Evolutionary conservation across 2,113 vertebrate species (phyloP), one percentile per base, ranked within the genome.

Genomic region (Syngnathus floridae): DNA sequence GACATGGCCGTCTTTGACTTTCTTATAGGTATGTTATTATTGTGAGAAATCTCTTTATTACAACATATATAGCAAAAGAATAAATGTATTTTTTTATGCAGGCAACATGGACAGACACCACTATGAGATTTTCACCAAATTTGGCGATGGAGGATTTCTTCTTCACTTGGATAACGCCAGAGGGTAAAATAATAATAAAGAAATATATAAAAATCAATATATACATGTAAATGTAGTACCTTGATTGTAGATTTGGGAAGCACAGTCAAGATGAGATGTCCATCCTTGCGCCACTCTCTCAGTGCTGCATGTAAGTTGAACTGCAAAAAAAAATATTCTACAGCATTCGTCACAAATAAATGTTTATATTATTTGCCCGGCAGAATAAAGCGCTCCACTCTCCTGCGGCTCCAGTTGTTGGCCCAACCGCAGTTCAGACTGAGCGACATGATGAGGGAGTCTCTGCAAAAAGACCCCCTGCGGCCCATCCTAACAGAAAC

Each of bases 1-100:
- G 97, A 99, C 92, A 97, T 99, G 96, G 93, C 95, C 69, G 84
- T 98, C 76, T 99, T 99, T 5, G 97, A 99, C 89, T 99, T 98
- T 86, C 84, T 99, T 0, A 98, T 71, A 63, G 93, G 97, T 97
- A 87, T 4, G 38, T 49, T 48, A 6, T 64, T 3, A 37, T 13
- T 22, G 22, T 26, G 36, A 17, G n/a, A 9, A 21, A 19, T 51
- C 17, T 14, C 26, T 5, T 36, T 0, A 41, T 26, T 41, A 1
- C 21, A 1, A 4, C 1, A 12, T 0, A 31, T 31, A 31, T 31
- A 31, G 26, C 26, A 31, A 31, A 31, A 31, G 26, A 31, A 31
- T 0, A 31, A 26, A 26, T 26, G 26, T 26, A 11, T 41, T 41
- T 41, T 67, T 58, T 3, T 4, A 43, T 40, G 13, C 66, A 99